Conservation (phyloP, 2,113 vertebrate genomes). For the Neotragus moschatus region DNA sequence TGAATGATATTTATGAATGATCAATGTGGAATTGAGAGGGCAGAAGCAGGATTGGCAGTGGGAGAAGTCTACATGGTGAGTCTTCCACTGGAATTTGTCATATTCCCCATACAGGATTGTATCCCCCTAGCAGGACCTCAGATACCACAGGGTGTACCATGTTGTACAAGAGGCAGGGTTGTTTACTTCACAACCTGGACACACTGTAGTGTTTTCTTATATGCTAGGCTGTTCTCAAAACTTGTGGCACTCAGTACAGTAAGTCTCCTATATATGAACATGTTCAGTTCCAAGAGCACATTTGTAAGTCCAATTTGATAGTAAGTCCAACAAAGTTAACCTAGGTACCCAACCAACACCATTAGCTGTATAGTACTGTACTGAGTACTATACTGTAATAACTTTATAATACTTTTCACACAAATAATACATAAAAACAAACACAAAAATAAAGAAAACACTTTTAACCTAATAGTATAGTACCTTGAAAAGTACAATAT, state of each 20-base stretch:
- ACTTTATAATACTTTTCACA: not conserved
- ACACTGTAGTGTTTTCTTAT: not conserved
- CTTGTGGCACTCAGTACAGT: not conserved
- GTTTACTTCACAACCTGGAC: not conserved
- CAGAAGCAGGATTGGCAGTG: not conserved
- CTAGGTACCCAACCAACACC: not conserved
- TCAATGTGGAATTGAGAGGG: not conserved
- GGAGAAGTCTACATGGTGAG: not conserved
- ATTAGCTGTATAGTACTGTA: not conserved
- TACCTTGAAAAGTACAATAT: not conserved
- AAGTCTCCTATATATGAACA: not conserved
- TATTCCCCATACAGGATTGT: not conserved
- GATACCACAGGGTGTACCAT: not conserved
- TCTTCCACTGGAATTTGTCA: not conserved
- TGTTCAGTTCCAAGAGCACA: not conserved
- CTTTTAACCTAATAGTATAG: not conserved
- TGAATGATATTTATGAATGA: not conserved
- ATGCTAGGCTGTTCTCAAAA: not conserved
- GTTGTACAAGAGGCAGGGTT: not conserved
- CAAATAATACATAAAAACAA: not conserved
- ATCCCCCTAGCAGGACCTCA: not conserved
- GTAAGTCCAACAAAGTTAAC: not conserved
- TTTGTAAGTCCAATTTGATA: not conserved
- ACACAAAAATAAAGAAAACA: not conserved
- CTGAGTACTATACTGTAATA: not conserved